Evolutionary conservation across 2,113 vertebrate species (phyloP).

Genomic region (Microcebus jonahi): DNA sequence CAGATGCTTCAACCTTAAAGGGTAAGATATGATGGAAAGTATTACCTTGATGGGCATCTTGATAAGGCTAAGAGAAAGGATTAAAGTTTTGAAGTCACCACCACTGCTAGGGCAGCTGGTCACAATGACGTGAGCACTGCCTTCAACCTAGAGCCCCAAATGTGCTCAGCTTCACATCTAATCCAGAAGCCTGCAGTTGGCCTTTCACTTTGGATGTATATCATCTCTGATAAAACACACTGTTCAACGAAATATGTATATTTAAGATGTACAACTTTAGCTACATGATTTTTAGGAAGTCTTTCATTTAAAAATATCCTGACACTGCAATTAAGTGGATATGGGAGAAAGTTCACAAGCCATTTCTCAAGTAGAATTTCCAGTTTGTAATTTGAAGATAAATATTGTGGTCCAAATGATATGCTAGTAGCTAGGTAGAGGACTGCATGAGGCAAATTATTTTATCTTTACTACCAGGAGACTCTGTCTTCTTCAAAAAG

Average conservation of each 20-base stretch:
- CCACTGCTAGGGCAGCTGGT: not conserved
- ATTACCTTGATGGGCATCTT: not conserved
- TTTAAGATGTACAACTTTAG: not conserved
- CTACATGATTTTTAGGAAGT: not conserved
- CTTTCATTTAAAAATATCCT: conserved; percentile 14
- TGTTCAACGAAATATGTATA: not conserved
- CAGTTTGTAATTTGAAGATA: not conserved
- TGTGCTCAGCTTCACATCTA: not conserved
- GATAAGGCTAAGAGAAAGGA: not conserved
- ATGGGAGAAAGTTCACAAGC: not conserved
- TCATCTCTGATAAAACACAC: not conserved
- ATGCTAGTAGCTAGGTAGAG: not conserved
- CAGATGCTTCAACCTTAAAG: not conserved
- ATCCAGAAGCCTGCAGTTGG: not conserved
- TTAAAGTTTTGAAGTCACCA: no score
- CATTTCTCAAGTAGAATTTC: not conserved
- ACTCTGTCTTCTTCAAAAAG: conserved; percentile 41
- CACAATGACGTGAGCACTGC: not conserved
- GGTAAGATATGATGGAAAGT: not conserved
- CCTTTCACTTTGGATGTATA: not conserved
- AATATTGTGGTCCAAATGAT: not conserved
- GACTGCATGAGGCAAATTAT: not conserved
- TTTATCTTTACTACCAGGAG: not conserved
- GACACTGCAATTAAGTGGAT: not conserved
- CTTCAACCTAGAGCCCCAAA: not conserved